phyloP scores from a whole-genome alignment of 1,140 invertebrate species.

The Orius insidiosus region DNA sequence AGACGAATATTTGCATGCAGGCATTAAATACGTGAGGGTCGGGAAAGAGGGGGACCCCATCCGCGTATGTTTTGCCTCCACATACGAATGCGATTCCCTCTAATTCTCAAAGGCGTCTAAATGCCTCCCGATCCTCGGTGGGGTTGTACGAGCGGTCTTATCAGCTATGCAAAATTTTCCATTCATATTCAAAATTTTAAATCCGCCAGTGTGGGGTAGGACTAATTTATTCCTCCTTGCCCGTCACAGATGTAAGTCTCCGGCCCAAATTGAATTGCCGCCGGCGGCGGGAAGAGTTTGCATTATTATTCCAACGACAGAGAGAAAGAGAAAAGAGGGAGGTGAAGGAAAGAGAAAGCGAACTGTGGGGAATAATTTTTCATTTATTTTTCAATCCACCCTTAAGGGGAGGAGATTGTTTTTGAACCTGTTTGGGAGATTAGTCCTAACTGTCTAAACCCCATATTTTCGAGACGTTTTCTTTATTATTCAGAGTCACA shows the following conservation, averaged over 20 bases:
- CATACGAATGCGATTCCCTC: background rate
- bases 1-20: slow-evolving; percentile 4
- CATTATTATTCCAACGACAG: slow-evolving; percentile 11
- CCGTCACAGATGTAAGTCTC: slow-evolving; percentile 11
- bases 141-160: slow-evolving; percentile 34
- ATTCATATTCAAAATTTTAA: slow-evolving; percentile 81
- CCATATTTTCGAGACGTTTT: too few relatives aligned
- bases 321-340: slow-evolving; percentile 4
- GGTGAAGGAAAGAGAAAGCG: too few relatives aligned
- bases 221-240: slow-evolving; percentile 31
- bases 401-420: slow-evolving; percentile 4
- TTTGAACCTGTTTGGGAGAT: slow-evolving; percentile 8
- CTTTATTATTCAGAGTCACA: too few relatives aligned
- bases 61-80: slow-evolving; percentile 2
- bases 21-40: slow-evolving; percentile 6
- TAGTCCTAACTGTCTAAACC: background rate
- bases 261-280: slow-evolving; percentile 14
- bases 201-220: slow-evolving; percentile 32
- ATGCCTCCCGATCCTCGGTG: slow-evolving; percentile 8
- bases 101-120: slow-evolving; percentile 5
- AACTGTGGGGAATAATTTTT: slow-evolving; percentile 14
- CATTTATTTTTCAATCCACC: slow-evolving; percentile 17
- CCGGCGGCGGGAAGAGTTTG: background rate
- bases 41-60: background rate
- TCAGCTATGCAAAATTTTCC: slow-evolving; percentile 68